Evolutionary conservation across 2,797 vertebrate genomes (phyloP).

Genomic region (Falco cherrug): DNA sequence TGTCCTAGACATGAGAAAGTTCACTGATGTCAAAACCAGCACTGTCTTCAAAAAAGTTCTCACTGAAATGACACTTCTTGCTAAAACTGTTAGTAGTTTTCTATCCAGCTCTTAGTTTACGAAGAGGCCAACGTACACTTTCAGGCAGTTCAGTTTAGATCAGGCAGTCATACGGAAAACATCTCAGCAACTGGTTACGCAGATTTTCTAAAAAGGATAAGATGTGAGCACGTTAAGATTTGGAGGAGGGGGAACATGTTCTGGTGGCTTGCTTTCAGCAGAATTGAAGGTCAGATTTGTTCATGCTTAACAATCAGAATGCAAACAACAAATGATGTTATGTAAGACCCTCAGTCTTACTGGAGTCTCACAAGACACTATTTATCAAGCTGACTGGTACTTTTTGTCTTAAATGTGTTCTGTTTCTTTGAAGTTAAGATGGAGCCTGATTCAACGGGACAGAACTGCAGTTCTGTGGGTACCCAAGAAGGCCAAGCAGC

Average conservation of each 20-base stretch:
- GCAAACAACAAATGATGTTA: background rate
- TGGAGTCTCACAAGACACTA: background rate
- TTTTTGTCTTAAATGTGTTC: slow-evolving; percentile 34
- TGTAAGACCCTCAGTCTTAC: background rate
- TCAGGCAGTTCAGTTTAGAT: background rate
- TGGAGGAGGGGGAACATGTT: background rate
- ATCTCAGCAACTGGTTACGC: background rate
- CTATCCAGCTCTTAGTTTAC: background rate
- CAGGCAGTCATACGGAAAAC: background rate
- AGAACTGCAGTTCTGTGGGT: slow-evolving; percentile 66
- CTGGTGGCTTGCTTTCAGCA: background rate
- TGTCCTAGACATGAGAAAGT: background rate
- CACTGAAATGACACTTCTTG: background rate
- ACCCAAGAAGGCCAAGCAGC: slow-evolving; percentile 74
- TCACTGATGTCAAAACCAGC: background rate
- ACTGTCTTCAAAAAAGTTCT: background rate
- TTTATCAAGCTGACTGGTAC: background rate
- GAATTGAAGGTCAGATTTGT: background rate
- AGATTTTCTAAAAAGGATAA: background rate
- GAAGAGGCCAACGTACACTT: background rate
- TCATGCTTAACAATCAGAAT: background rate
- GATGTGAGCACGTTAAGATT: background rate
- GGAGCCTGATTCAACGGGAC: slow-evolving; percentile 84
- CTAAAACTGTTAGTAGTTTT: background rate
- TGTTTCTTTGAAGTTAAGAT: slow-evolving; percentile 89